Conservation (phyloP, 2,888 invertebrate genomes). For the Oxycera nigricornis region DNA sequence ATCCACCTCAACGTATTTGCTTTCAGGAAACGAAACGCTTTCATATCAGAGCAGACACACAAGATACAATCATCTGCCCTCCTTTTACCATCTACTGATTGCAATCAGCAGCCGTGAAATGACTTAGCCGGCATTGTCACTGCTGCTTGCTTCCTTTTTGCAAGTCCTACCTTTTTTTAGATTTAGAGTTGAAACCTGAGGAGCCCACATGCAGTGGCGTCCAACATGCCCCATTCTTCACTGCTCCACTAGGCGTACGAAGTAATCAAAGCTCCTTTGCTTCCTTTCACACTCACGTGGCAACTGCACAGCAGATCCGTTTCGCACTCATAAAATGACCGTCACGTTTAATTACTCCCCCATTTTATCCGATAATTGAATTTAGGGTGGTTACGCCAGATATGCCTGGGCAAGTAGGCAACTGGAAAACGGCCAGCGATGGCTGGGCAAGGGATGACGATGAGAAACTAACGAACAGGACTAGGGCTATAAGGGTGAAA, state of each 20-base stretch:
- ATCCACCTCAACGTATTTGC: too few relatives aligned
- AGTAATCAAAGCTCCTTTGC: not conserved
- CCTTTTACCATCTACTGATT: not conserved
- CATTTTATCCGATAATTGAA: constrained; percentile 37
- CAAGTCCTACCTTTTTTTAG: too few relatives aligned
- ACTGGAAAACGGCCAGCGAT: not conserved
- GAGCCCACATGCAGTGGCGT: too few relatives aligned
- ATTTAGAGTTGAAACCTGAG: too few relatives aligned
- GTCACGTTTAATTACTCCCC: constrained; percentile 31
- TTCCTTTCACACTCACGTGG: not conserved
- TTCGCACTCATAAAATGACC: constrained; percentile 30
- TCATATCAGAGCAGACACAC: not conserved
- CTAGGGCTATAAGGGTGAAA: not conserved
- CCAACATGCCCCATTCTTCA: too few relatives aligned
- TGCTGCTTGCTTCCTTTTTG: not conserved
- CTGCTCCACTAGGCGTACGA: not conserved
- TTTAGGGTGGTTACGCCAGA: not conserved
- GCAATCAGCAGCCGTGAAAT: not conserved
- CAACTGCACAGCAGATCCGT: not conserved
- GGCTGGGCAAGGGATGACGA: not conserved
- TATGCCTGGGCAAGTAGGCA: not conserved
- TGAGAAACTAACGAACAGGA: not conserved
- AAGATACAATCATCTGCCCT: not conserved
- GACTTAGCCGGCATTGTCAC: not conserved
- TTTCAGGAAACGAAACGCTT: too few relatives aligned